phyloP scores from a whole-genome alignment of 2,888 invertebrate genomes.

The Drosophila multiciliata region DNA sequence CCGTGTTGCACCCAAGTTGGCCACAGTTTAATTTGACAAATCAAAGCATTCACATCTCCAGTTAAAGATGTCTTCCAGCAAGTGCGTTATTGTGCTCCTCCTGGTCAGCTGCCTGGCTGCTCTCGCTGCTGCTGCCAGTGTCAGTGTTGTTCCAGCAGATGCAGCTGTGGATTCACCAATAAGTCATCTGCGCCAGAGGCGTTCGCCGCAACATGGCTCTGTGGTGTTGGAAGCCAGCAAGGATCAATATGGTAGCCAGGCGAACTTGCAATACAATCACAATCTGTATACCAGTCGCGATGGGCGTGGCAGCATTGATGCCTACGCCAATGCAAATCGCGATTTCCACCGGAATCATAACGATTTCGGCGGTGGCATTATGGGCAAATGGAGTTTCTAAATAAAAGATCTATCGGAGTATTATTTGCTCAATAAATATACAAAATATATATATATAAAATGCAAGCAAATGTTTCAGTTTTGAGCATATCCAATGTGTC shows the following conservation, averaged over 20 bases:
- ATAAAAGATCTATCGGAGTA: not conserved
- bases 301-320: constrained; percentile 69
- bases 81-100: constrained; percentile 40
- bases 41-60: not conserved
- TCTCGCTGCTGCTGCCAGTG: constrained; percentile 13
- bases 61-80: constrained; percentile 47
- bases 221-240: constrained; percentile 42
- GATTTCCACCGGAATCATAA: constrained; percentile 69
- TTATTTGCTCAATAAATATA: not conserved
- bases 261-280: constrained; percentile 66
- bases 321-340: constrained; percentile 67
- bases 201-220: constrained; percentile 43
- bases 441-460: not conserved
- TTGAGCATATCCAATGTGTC: not conserved
- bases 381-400: constrained; percentile 57
- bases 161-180: not conserved
- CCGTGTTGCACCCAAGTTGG: not conserved
- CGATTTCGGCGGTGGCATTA: constrained; percentile 59
- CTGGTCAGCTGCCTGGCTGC: constrained; percentile 39
- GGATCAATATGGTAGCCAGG: constrained; percentile 63
- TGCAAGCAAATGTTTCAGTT: not conserved
- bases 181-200: not conserved
- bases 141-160: not conserved
- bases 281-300: constrained; percentile 66
- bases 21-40: constrained; percentile 33